These are phyloP conservation scores for Elgonia sp. DNA, from an alignment of 2,888 invertebrate species.

Conservation along the genomic window DNA sequence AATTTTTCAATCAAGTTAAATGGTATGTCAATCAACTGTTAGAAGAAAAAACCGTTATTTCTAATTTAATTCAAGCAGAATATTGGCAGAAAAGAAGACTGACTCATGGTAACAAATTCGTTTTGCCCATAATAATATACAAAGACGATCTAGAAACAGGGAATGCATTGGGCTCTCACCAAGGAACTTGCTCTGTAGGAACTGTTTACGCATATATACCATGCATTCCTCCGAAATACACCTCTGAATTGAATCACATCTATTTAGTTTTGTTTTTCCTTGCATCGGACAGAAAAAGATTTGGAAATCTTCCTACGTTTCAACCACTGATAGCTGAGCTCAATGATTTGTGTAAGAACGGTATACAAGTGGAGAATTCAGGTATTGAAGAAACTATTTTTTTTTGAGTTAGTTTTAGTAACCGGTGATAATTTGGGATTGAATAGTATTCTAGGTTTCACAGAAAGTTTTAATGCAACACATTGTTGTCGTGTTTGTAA, in stretches of 20 bases:
- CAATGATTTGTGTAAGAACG: constrained; percentile 46
- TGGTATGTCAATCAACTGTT: constrained; percentile 22
- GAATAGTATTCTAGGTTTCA: constrained; percentile 44
- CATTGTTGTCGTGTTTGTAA: constrained; percentile 49
- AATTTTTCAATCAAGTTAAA: constrained; percentile 29
- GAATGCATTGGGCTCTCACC: constrained; percentile 54
- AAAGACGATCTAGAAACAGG: constrained; percentile 24
- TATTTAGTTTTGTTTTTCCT: constrained; percentile 50
- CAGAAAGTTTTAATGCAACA: constrained; percentile 35
- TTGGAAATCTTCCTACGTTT: constrained; percentile 60
- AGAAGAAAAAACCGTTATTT: constrained; percentile 28
- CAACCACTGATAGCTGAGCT: constrained; percentile 39
- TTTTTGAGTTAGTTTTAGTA: constrained; percentile 52
- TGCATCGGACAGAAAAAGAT: constrained; percentile 50
- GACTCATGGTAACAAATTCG: constrained; percentile 26
- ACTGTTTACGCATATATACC: constrained; percentile 38
- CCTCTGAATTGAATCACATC: constrained; percentile 39
- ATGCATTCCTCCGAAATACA: constrained; percentile 40
- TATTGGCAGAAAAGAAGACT: constrained; percentile 46
- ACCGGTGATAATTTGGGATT: constrained; percentile 65
- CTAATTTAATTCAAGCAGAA: constrained; percentile 61
- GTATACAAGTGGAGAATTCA: constrained; percentile 39
- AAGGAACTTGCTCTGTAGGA: constrained; percentile 41
- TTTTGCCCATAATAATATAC: constrained; percentile 28
- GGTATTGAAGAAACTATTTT: constrained; percentile 39